Conservation (phyloP, 2,888 invertebrate genomes). For the Incurvaria masculella region DNA sequence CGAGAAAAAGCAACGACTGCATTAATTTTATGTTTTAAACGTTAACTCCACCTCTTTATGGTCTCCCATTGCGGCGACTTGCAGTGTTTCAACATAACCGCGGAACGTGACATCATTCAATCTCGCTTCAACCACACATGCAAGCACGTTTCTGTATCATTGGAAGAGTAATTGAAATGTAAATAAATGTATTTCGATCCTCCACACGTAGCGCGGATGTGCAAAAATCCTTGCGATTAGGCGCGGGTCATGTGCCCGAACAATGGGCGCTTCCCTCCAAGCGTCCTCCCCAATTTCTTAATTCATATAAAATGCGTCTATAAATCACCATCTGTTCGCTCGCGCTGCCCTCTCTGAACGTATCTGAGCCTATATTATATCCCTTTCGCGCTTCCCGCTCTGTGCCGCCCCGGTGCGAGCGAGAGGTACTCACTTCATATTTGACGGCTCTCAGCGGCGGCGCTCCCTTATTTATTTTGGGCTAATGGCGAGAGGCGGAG, state of each 20-base stretch:
- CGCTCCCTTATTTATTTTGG: constrained; percentile 37
- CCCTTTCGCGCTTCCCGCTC: constrained; percentile 16
- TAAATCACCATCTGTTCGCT: constrained; percentile 51
- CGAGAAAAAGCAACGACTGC: background rate
- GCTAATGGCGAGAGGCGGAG: constrained; percentile 32
- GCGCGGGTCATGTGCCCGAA: constrained; percentile 21
- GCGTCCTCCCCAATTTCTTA: constrained; percentile 23
- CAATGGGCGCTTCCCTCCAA: constrained; percentile 31
- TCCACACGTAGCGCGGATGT: too few species aligned
- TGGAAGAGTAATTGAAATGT: constrained; percentile 24
- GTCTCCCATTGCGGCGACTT: background rate
- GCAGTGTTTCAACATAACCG: too few species aligned
- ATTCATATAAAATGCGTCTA: constrained; percentile 51
- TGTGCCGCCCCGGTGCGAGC: constrained; percentile 15
- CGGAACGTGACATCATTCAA: too few species aligned
- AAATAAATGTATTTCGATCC: constrained; percentile 21
- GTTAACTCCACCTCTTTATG: background rate
- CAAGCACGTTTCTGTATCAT: constrained; percentile 10
- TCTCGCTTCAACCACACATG: too few species aligned
- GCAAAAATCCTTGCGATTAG: constrained; percentile 26
- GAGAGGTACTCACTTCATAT: constrained; percentile 5
- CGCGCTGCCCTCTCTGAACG: constrained; percentile 47
- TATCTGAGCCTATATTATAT: constrained; percentile 47
- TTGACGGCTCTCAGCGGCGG: too few species aligned
- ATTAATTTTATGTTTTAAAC: background rate